phyloP scores from a whole-genome alignment of 2,113 vertebrate genomes.

The Damaliscus lunatus region DNA sequence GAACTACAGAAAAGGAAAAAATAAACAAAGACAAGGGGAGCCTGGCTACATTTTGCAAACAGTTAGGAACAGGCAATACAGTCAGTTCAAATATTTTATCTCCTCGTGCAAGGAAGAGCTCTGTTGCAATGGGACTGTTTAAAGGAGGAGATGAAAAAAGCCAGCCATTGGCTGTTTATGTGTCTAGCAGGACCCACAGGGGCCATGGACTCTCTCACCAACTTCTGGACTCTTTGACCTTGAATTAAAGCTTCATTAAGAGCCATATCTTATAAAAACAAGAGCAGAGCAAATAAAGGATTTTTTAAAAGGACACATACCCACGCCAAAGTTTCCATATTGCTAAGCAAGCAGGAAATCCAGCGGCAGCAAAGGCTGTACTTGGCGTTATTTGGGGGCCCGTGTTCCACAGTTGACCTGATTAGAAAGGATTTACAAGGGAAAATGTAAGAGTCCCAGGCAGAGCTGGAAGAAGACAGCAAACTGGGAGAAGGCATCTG shows the following conservation, averaged over 20 bases:
- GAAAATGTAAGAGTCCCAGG: not conserved
- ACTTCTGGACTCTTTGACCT: conserved; percentile 54
- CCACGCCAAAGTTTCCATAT: not conserved
- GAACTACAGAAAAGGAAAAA: conserved; percentile 45
- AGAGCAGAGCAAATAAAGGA: conserved; percentile 38
- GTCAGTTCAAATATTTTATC: conserved; percentile 21
- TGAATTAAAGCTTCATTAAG: conserved; percentile 54
- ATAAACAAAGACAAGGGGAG: conserved; percentile 40
- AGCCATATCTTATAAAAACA: conserved; percentile 52
- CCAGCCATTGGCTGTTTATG: not conserved
- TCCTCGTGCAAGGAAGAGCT: not conserved
- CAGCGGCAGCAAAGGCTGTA: not conserved
- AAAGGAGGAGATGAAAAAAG: conserved; percentile 16
- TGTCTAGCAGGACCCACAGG: conserved; percentile 4
- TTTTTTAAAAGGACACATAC: not conserved
- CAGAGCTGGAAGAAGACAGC: not conserved
- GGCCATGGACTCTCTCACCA: not conserved
- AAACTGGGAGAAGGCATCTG: not conserved
- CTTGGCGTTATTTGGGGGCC: not conserved
- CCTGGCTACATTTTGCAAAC: conserved; percentile 31
- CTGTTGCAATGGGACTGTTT: not conserved
- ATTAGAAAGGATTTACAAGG: not conserved
- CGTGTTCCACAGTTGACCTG: not conserved
- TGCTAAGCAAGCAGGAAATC: conserved; percentile 38
- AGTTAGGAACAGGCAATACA: conserved; percentile 26